Base-by-base conservation (phyloP, 2,113 vertebrate species). In the Perccottus glenii region DNA sequence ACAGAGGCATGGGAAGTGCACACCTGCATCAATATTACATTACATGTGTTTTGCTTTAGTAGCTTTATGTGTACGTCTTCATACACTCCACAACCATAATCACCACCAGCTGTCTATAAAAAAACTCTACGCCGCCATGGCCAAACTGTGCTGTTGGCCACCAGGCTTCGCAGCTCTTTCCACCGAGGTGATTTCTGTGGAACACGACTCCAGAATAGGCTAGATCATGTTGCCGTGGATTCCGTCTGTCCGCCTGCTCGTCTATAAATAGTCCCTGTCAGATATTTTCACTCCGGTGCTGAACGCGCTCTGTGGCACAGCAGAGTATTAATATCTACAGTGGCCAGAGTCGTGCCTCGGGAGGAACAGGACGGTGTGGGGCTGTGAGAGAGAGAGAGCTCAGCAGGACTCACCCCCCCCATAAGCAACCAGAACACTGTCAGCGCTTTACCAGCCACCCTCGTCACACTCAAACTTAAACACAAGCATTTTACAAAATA, bases 241-340 rank as follows among this genome's bases (percentile, higher is more conserved):
- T 86, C 82, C 44, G 78, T 82, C 81, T 70, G 87, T 80, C 85
- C 78, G 84, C 85, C 86, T 84, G 85, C 82, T 84, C 32, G 44
- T 80, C 91, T 93, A 93, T 89, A 92, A 92, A 93, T 93, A 93
- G 91, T 78, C 60, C 66, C 80, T 83, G 90, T 89, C 86, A 88
- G 89, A 91, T 91, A 90, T 90, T 90, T 87, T 88, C 89, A 88
- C 85, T 88, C 76, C 80, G 79, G 77, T 85, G 88, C 83, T 76
- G 68, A 84, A 83, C 76, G 36, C 85, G 82, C 77, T 78, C 85
- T 64, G 75, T 75, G 83, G 84, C 84, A 72, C 71, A 68, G 84
- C 51, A 61, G 84, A 84, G 86, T 91, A 92, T 93, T 91, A 92
- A 91, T 92, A 92, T 85, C 90, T 85, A 86, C 82, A 40, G 82